Conservation (phyloP, 2,113 vertebrate species). For the Desmodus rotundus region DNA sequence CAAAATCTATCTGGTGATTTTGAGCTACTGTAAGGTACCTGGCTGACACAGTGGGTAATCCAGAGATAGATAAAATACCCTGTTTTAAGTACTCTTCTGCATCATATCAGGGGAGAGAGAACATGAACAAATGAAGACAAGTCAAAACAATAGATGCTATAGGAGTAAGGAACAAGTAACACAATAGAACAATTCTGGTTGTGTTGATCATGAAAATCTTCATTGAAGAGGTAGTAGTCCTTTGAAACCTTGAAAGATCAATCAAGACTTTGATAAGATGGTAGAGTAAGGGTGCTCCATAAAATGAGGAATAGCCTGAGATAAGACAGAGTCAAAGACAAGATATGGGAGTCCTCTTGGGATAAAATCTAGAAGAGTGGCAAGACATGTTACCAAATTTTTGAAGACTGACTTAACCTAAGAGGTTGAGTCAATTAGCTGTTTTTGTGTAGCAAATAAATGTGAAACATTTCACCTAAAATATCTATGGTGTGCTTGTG, state of each 20-base stretch:
- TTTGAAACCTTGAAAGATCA: neutral
- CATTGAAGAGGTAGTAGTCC: neutral
- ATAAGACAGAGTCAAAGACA: neutral
- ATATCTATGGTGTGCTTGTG: too few species aligned
- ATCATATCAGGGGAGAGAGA: neutral
- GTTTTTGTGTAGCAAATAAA: neutral
- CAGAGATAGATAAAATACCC: neutral
- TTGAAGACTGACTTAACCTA: neutral
- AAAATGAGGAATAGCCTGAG: neutral
- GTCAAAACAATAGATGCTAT: neutral
- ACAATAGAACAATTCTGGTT: neutral
- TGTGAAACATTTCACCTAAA: neutral
- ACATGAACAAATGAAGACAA: neutral
- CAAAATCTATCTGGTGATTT: neutral
- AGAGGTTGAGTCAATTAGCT: neutral
- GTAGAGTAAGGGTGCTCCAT: neutral
- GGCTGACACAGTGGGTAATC: neutral
- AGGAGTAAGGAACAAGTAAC: neutral
- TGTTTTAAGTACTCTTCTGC: neutral
- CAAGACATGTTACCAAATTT: neutral
- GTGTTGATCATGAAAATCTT: neutral
- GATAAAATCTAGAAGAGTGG: neutral
- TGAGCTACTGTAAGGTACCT: neutral
- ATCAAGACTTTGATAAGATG: neutral
- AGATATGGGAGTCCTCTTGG: neutral